These are phyloP conservation scores for Chelon auratus DNA, from an alignment of 2,797 vertebrate species.

Conservation along the genomic window DNA sequence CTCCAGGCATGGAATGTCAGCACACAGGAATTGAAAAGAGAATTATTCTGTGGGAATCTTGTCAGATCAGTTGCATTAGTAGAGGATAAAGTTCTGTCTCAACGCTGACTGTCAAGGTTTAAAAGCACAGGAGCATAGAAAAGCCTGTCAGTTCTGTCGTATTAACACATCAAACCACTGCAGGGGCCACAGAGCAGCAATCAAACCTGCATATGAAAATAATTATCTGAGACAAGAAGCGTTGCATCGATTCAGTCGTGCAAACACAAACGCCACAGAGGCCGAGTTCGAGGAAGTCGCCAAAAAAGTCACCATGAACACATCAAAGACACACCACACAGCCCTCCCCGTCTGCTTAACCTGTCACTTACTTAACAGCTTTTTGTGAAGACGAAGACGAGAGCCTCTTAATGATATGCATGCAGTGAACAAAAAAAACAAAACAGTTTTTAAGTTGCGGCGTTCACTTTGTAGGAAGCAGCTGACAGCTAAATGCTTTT, in stretches of 20 bases:
- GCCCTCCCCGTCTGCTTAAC: slow-evolving; percentile 23
- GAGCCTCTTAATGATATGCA: slow-evolving; percentile 35
- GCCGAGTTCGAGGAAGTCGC: slow-evolving; percentile 55
- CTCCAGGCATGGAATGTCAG: too few relatives aligned
- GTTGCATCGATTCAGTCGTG: not conserved
- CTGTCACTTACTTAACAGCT: slow-evolving; percentile 38
- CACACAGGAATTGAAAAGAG: too few relatives aligned
- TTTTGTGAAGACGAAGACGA: slow-evolving; percentile 16
- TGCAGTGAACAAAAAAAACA: slow-evolving; percentile 18
- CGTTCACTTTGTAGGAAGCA: slow-evolving; percentile 64
- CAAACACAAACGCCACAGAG: slow-evolving; percentile 21
- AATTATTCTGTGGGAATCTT: not conserved
- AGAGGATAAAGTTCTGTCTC: not conserved
- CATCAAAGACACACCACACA: slow-evolving; percentile 10
- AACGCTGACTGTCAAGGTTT: not conserved
- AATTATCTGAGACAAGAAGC: not conserved
- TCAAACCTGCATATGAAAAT: not conserved
- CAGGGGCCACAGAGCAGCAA: not conserved
- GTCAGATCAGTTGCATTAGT: not conserved
- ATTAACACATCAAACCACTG: slow-evolving; percentile 30
- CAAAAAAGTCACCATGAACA: slow-evolving; percentile 34
- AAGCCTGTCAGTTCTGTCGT: slow-evolving; percentile 16
- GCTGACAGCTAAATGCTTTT: slow-evolving; percentile 71
- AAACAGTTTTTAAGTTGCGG: slow-evolving; percentile 27
- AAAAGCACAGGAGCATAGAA: not conserved